Evolutionary conservation across 1,140 invertebrate genomes (phyloP), one percentile per base, ranked within the genome.

Genomic region (Lepidostoma basale): DNA sequence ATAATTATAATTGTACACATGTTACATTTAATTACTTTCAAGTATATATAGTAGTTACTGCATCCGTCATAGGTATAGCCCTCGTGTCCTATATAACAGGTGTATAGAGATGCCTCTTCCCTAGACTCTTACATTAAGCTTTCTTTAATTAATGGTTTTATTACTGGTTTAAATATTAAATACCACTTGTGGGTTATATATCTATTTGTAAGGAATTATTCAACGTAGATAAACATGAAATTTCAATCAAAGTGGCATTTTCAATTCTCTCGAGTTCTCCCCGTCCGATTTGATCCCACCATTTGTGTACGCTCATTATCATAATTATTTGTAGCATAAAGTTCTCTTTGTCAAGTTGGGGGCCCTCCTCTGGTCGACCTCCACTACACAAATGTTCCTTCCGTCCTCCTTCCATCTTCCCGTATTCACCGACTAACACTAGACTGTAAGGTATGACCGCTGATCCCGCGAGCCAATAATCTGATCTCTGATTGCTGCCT

Each of bases 211-310:
- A 82, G 80, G 78, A 81, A 83, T 83, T 82, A 83, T 83, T 78
- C 80, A 82, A 79, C 81, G 81, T 83, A 83, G 82, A 82, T 82
- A 83, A 83, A 52, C 82, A 82, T 80, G 82, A 81, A 82, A 83
- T 79, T 83, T 80, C 80, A 80, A 79, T 77, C 79, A 80, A 77
- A 83, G 81, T 20, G 78, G 79, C 78, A 80, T 81, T 83, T 83
- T 83, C 79, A 83, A 81, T 83, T 75, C 30, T 75, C 30, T 18
- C 18, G 42, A 69, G 54, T 62, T 67, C 63, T 69, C 62, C 52
- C 62, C n/a, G 20, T 54, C 69, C 56, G 40, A 26, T 62, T 56
- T 12, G 58, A 9, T 67, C 63, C 63, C 56, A 18, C 20, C 45
- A 49, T 52, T 59, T 65, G 68, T 69, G 59, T 54, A 65, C 62